Evolutionary conservation across 1,140 invertebrate genomes (phyloP).

Genomic region (Neodiprion fabricii): DNA sequence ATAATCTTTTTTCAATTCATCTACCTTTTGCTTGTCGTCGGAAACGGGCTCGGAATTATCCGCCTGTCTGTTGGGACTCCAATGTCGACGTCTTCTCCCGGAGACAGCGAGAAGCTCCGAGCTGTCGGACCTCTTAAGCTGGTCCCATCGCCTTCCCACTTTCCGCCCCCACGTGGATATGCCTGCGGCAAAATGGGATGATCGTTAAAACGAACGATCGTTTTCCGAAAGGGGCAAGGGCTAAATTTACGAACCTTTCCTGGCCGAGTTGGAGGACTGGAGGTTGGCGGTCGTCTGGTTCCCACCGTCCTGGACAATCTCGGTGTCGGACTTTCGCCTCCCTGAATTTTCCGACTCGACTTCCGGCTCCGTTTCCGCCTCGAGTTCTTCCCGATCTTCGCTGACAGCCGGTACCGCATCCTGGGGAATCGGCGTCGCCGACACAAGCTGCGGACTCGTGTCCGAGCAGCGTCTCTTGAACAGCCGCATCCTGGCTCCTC

Average conservation of each 20-base stretch:
- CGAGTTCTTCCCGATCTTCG: conserved; percentile 13
- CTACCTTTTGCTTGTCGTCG: conserved; percentile 44
- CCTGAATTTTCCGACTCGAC: neutral
- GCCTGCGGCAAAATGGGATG: conserved; percentile 47
- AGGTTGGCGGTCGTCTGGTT: conserved; percentile 14
- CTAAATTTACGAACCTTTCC: conserved; percentile 33
- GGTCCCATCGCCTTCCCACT: conserved; percentile 70
- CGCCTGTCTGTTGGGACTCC: conserved; percentile 55
- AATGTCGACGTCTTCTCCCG: conserved; percentile 53
- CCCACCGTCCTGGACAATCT: neutral
- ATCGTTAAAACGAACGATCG: too few relatives aligned
- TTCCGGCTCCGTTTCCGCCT: neutral
- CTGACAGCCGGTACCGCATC: conserved; percentile 38
- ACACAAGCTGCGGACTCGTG: conserved; percentile 64
- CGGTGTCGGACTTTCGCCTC: neutral
- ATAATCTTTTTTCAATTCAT: conserved; percentile 10
- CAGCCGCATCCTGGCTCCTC: conserved; percentile 56
- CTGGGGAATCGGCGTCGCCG: conserved; percentile 58
- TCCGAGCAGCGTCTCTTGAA: conserved; percentile 61
- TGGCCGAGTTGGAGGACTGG: conserved; percentile 26
- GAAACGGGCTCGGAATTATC: conserved; percentile 37
- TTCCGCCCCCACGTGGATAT: conserved; percentile 71
- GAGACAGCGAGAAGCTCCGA: conserved; percentile 63
- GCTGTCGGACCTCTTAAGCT: conserved; percentile 67
- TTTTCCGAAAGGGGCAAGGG: too few relatives aligned